Evolutionary conservation across 2,797 vertebrate genomes (phyloP), one percentile per base, ranked within the genome.

Genomic region (Huso huso): DNA sequence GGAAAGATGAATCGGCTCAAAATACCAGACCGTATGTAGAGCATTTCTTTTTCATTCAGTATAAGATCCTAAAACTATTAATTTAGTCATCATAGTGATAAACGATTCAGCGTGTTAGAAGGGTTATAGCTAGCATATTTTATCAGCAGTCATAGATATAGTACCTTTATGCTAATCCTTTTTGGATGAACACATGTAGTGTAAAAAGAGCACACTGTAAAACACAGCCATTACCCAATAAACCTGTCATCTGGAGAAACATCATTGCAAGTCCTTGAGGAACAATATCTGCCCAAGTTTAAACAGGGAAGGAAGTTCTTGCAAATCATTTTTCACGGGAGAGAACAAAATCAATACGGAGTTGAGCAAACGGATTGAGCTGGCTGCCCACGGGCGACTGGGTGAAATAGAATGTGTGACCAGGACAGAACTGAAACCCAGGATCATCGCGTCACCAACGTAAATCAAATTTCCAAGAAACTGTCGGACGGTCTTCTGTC

Each of bases 181-280:
- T 88, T 84, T 83, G 83, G 85, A 77, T 74, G 75, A 82, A 77
- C 71, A 68, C 79, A 78, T 80, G 72, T 18, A 77, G 79, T 84
- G 76, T 82, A 84, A 82, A 87, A 88, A 80, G 83, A 82, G 78
- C 77, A 80, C 73, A 78, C 79, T 79, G 73, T 76, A 80, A 75
- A 85, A 85, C 78, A 78, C 74, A 68, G 78, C 80, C 83, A 83
- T 81, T 79, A 81, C 82, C 74, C 81, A 82, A 88, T 90, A 89
- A 93, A 93, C 76, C 83, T 89, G 85, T 87, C 89, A 88, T 77
- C 78, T 67, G 80, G 74, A 83, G 78, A 89, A 86, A 81, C 77
- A 79, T 83, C 82, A 71, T 65, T 49, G 80, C 72, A 69, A 79
- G 72, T 80, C 78, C 81, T 87, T 85, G 83, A 87, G 76, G 69